These are phyloP conservation scores for Hyles vespertilio DNA, from an alignment of 1,140 invertebrate genomes.

Conservation along the genomic window DNA sequence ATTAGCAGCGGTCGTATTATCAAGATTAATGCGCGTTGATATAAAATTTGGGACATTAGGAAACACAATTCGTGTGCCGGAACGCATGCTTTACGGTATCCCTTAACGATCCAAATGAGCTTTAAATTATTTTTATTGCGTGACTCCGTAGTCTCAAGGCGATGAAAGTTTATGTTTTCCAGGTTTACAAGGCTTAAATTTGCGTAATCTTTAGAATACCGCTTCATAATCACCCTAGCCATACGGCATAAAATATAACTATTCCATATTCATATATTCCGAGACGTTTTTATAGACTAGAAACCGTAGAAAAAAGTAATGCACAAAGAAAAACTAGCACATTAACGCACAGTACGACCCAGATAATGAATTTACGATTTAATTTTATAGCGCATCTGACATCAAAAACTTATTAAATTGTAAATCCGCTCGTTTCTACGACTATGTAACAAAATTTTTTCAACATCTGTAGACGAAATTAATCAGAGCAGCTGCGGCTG, in stretches of 20 bases:
- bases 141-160: too few species aligned
- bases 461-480: slow-evolving; percentile 45
- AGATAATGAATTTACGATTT: neutral
- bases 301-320: too few species aligned
- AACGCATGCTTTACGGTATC: too few species aligned
- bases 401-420: slow-evolving; percentile 8
- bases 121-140: too few species aligned
- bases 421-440: slow-evolving; percentile 21
- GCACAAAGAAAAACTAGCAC: too few species aligned
- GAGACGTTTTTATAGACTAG: too few species aligned
- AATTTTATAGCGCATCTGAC: neutral
- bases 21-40: neutral
- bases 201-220: too few species aligned
- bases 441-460: slow-evolving; percentile 34
- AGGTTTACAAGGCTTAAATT: too few species aligned
- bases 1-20: slow-evolving; percentile 2
- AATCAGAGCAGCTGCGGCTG: slow-evolving; percentile 52
- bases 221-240: neutral
- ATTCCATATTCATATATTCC: neutral
- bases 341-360: neutral
- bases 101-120: too few species aligned
- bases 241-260: neutral
- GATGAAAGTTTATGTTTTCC: too few species aligned
- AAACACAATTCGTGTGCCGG: too few species aligned
- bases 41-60: too few species aligned